Conservation (phyloP, 2,797 vertebrate genomes). For the Cynopterus sphinx region DNA sequence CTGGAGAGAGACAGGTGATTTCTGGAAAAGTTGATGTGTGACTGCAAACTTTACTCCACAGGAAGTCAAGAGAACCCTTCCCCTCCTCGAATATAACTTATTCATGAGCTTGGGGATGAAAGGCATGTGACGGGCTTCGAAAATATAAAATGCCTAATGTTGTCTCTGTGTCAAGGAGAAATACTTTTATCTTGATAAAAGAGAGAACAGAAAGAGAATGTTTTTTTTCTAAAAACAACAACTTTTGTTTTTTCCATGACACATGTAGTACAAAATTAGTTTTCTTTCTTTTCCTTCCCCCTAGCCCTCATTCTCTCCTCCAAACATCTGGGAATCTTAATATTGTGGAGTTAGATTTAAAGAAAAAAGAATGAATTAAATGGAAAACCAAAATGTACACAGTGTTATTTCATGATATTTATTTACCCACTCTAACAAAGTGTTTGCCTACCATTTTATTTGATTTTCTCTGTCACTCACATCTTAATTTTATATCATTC, state of each 20-base stretch:
- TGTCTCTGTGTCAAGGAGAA: constrained; percentile 69
- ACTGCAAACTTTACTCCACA: constrained; percentile 11
- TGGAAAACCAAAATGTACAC: not conserved
- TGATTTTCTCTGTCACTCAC: not conserved
- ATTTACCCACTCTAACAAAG: not conserved
- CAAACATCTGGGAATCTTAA: not conserved
- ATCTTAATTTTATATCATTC: not conserved
- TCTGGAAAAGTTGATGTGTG: not conserved
- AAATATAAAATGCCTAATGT: constrained; percentile 70
- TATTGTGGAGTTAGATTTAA: not conserved
- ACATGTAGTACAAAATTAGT: constrained; percentile 43
- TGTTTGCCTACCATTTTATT: constrained; percentile 13
- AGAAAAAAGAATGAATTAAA: not conserved
- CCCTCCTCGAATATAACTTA: constrained; percentile 35
- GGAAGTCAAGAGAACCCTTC: not conserved
- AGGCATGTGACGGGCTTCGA: constrained; percentile 46
- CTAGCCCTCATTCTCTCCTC: not conserved
- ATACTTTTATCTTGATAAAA: constrained; percentile 75
- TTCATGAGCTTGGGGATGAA: constrained; percentile 70
- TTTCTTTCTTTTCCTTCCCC: not conserved
- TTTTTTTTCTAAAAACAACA: not conserved
- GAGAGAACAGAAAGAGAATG: constrained; percentile 56
- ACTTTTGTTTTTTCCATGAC: constrained; percentile 48
- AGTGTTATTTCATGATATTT: not conserved
- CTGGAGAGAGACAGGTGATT: not conserved